These are phyloP conservation scores for Trematocara zebra DNA, from an alignment of 2,113 vertebrate species.

Conservation along the genomic window DNA sequence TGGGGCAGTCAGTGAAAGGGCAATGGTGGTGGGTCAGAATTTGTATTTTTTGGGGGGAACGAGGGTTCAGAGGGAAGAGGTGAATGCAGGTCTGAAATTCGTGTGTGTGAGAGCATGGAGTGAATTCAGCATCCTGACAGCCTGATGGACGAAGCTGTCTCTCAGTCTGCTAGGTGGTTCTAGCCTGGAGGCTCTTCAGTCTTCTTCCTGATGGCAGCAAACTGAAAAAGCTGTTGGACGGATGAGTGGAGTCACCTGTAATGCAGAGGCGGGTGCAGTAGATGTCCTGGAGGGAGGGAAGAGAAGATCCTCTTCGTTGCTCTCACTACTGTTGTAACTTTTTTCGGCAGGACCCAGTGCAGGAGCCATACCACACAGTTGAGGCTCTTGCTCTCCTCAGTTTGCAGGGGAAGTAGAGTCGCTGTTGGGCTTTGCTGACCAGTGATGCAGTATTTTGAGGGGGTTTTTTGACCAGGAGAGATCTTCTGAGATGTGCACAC, in stretches of 20 bases:
- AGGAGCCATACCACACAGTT: neutral
- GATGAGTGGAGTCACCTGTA: neutral
- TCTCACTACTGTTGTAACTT: neutral
- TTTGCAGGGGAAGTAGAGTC: neutral
- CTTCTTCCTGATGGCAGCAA: neutral
- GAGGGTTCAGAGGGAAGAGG: neutral
- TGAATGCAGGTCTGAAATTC: neutral
- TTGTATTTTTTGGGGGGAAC: neutral
- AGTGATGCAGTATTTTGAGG: neutral
- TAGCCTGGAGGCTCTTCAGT: neutral
- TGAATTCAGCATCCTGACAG: neutral
- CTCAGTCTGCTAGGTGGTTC: neutral
- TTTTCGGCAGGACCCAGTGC: neutral
- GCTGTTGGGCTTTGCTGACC: neutral
- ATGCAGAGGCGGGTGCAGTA: neutral
- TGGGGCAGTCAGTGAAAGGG: neutral
- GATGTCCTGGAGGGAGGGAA: neutral
- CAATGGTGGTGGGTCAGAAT: neutral
- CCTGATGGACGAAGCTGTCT: neutral
- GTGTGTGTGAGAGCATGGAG: neutral
- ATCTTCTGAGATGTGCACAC: neutral
- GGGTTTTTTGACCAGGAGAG: neutral
- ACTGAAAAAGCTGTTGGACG: neutral
- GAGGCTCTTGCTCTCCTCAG: neutral
- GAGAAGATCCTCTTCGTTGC: neutral